phyloP scores from a whole-genome alignment of 2,113 vertebrate species.

The Upupa epops region DNA sequence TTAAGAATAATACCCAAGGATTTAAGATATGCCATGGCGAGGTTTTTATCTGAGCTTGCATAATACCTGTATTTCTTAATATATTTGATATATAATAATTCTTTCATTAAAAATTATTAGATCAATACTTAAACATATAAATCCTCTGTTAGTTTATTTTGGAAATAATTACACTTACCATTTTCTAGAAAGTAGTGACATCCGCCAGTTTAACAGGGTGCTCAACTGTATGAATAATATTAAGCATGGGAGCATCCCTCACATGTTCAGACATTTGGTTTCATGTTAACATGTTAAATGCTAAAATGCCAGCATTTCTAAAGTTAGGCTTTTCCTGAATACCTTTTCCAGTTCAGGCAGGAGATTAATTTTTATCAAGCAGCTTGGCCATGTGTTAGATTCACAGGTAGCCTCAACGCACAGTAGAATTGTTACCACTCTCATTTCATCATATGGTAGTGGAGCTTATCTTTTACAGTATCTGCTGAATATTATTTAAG shows the following conservation, averaged over 20 bases:
- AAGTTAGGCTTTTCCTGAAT: neutral
- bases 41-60: neutral
- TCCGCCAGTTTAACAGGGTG: neutral
- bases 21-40: neutral
- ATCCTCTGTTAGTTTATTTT: neutral
- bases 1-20: neutral
- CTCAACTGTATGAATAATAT: neutral
- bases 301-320: neutral
- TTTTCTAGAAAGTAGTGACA: neutral
- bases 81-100: neutral
- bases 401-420: neutral
- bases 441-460: neutral
- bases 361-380: neutral
- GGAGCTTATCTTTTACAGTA: neutral
- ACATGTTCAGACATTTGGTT: neutral
- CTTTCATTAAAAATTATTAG: neutral
- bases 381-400: neutral
- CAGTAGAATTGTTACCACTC: neutral
- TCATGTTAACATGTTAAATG: neutral
- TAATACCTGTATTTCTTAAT: neutral
- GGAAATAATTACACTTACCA: neutral
- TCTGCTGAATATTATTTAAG: neutral
- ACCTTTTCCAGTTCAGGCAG: neutral
- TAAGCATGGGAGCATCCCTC: neutral
- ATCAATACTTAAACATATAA: neutral